phyloP scores from a whole-genome alignment of 2,888 invertebrate genomes.

The Syrista parreyssii region DNA sequence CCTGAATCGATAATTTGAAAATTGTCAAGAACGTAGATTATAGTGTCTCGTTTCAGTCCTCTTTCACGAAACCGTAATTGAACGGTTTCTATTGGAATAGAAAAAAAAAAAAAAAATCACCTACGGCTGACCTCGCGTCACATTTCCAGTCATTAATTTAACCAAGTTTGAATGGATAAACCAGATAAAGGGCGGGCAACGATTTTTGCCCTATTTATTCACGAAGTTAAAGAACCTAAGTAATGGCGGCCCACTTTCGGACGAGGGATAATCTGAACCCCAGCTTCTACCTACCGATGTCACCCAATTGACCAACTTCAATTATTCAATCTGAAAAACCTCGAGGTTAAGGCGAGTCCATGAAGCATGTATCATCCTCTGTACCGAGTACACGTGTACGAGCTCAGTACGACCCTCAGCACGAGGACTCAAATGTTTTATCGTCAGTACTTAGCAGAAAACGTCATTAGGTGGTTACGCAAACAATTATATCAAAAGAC shows the following conservation, averaged over 20 bases:
- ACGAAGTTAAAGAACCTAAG: background rate
- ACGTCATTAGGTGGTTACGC: background rate
- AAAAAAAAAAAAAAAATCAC: background rate
- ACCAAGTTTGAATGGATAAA: background rate
- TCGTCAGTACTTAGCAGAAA: background rate
- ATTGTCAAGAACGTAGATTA: background rate
- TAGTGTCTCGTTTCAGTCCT: background rate
- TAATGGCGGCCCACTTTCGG: background rate
- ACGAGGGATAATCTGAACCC: conserved; percentile 1
- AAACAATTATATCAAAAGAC: too few species aligned
- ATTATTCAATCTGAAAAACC: conserved; percentile 3
- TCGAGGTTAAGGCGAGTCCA: background rate
- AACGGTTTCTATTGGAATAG: background rate
- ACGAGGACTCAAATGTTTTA: background rate
- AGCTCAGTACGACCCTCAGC: background rate
- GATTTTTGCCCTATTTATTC: conserved; percentile 3
- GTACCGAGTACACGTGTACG: background rate
- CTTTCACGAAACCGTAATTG: background rate
- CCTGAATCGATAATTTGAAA: background rate
- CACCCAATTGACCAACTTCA: background rate
- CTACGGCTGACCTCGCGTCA: background rate
- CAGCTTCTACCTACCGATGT: background rate
- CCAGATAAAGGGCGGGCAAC: background rate
- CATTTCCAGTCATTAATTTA: background rate
- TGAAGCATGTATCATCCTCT: background rate